phyloP scores from a whole-genome alignment of 2,888 invertebrate genomes.

The Hermaeophaga mercurialis region DNA sequence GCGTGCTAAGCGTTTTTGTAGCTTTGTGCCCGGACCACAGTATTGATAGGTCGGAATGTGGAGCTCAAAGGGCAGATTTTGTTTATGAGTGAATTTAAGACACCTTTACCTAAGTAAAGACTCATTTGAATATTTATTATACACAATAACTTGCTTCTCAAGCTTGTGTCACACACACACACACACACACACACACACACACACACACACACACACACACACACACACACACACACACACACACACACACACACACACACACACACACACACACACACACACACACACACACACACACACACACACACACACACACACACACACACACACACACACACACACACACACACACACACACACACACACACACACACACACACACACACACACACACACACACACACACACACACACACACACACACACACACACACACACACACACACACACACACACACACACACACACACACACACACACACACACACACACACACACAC shows the following conservation, averaged over 20 bases:
- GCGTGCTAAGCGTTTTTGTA: too few species aligned
- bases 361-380: conserved; percentile 3
- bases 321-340: conserved; percentile 3
- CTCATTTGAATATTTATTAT: too few species aligned
- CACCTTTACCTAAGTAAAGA: too few species aligned
- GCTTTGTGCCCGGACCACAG: too few species aligned
- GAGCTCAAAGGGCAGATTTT: too few species aligned
- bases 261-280: conserved; percentile 3
- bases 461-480: conserved; percentile 3
- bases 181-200: conserved; percentile 3
- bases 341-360: conserved; percentile 3
- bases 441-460: conserved; percentile 3
- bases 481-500: conserved; percentile 3
- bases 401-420: conserved; percentile 3
- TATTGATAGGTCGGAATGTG: too few species aligned
- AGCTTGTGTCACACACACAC: conserved; percentile 3
- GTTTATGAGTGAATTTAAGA: too few species aligned
- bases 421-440: conserved; percentile 3
- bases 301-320: conserved; percentile 3
- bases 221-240: conserved; percentile 3
- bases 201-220: conserved; percentile 3
- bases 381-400: conserved; percentile 3
- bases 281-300: conserved; percentile 3
- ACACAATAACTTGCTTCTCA: too few species aligned
- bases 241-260: conserved; percentile 3